phyloP scores from a whole-genome alignment of 2,113 vertebrate genomes.

The Petaurus breviceps region DNA sequence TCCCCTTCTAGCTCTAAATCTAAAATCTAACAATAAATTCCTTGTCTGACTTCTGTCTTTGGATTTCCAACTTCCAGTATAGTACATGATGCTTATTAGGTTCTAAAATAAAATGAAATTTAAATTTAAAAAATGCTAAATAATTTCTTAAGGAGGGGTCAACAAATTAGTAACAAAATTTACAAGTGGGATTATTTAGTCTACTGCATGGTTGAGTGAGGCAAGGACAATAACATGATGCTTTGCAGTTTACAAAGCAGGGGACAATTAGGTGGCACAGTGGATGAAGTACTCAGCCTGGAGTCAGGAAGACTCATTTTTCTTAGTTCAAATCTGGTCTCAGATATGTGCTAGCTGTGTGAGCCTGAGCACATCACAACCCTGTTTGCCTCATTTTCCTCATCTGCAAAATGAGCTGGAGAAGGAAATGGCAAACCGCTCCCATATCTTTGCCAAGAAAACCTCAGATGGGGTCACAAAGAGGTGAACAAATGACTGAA shows the following conservation, averaged over 20 bases:
- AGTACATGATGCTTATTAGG: not conserved
- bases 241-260: not conserved
- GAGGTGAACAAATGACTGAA: slow-evolving; percentile 3
- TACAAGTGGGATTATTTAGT: slow-evolving; percentile 25
- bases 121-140: not conserved
- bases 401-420: not conserved
- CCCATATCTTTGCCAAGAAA: not conserved
- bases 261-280: not conserved
- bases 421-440: not conserved
- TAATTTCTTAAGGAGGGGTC: not conserved
- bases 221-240: not conserved
- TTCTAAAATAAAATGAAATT: not conserved
- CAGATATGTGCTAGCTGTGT: not conserved
- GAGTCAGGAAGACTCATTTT: not conserved
- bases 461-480: not conserved
- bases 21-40: not conserved
- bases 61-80: not conserved
- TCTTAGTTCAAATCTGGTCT: not conserved
- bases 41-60: not conserved
- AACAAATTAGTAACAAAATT: not conserved
- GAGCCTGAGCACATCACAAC: not conserved
- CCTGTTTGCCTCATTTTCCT: not conserved
- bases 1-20: not conserved
- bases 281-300: not conserved
- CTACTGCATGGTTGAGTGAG: slow-evolving; percentile 18